Evolutionary conservation across 2,113 vertebrate genomes (phyloP).

Genomic region (Catharus minimus): DNA sequence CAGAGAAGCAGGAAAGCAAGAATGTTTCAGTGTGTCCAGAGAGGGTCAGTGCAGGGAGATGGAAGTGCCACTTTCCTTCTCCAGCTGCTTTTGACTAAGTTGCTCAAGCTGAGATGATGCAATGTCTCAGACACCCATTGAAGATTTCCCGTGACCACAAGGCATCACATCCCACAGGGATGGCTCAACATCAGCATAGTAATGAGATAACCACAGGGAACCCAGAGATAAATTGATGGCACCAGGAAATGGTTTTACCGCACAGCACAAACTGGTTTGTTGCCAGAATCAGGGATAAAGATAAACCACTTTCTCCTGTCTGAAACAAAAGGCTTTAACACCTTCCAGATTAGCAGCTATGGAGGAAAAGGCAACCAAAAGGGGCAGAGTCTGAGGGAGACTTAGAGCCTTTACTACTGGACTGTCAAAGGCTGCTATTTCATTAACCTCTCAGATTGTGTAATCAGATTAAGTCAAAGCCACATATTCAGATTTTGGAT

Average conservation of each 20-base stretch:
- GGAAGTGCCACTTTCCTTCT: neutral
- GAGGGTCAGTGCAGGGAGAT: neutral
- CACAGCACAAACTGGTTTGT: neutral
- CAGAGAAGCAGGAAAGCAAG: neutral
- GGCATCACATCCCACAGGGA: neutral
- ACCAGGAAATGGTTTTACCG: neutral
- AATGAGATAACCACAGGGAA: neutral
- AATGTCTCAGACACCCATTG: neutral
- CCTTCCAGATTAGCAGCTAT: neutral
- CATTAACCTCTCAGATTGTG: neutral
- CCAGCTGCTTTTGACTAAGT: neutral
- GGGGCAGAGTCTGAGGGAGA: neutral
- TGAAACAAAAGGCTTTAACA: slow-evolving; percentile 33
- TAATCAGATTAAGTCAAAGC: neutral
- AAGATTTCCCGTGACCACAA: neutral
- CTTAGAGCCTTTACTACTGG: neutral
- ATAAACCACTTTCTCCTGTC: slow-evolving; percentile 13
- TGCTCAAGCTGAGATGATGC: neutral
- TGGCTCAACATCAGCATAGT: neutral
- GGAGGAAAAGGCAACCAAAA: neutral
- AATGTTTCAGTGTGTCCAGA: neutral
- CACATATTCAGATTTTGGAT: neutral
- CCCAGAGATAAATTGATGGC: neutral
- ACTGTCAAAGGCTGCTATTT: neutral
- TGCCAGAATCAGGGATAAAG: neutral